Conservation (phyloP, 1,140 invertebrate species). For the Ceratitis capitata region DNA sequence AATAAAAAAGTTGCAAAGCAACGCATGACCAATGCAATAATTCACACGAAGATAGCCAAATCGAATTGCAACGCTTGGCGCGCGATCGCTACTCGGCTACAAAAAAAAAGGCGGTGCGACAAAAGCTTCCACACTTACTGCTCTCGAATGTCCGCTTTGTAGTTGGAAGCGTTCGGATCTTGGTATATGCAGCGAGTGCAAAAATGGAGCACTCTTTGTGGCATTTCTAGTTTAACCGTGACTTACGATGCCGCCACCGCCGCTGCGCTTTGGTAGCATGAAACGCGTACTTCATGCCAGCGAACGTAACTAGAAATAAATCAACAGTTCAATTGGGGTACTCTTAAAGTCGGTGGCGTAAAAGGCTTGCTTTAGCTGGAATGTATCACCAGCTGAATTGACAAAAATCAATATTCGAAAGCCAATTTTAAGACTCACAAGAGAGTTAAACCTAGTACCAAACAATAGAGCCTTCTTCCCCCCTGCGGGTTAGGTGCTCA, state of each 20-base stretch:
- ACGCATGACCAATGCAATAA: slow-evolving; percentile 35
- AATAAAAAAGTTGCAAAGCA: not conserved
- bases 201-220: not conserved
- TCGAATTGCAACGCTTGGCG: slow-evolving; percentile 1
- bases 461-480: too few relatives aligned
- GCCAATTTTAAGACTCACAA: too few relatives aligned
- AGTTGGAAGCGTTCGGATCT: not conserved
- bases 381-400: too few relatives aligned
- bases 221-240: not conserved
- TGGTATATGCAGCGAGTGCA: not conserved
- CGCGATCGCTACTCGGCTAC: not conserved
- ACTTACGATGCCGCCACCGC: not conserved
- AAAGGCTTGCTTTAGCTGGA: too few relatives aligned
- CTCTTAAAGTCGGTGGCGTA: not conserved
- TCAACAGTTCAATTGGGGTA: not conserved
- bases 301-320: not conserved
- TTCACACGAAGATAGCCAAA: slow-evolving; percentile 30
- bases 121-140: not conserved
- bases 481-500: too few relatives aligned
- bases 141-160: too few relatives aligned
- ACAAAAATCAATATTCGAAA: too few relatives aligned
- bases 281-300: not conserved
- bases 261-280: not conserved
- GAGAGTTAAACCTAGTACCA: too few relatives aligned
- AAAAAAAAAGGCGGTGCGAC: not conserved